phyloP scores from a whole-genome alignment of 2,113 vertebrate genomes.

The Ammodytes dubius region DNA sequence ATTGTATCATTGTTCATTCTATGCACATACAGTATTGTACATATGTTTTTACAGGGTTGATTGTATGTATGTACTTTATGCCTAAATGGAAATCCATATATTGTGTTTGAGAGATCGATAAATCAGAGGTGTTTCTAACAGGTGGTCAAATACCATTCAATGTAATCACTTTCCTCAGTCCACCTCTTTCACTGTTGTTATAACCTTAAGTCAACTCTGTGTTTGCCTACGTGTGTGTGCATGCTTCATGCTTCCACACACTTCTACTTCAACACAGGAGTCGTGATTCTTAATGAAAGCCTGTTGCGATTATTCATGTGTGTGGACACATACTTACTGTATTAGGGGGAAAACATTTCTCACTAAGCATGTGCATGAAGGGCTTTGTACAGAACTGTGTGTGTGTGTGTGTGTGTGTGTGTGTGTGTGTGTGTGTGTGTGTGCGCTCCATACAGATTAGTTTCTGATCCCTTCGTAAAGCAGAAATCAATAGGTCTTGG shows the following conservation, averaged over 20 bases:
- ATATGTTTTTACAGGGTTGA: not conserved
- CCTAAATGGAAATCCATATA: not conserved
- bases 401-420: constrained; percentile 14
- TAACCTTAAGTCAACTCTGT: constrained; percentile 8
- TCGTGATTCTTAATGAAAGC: constrained; percentile 25
- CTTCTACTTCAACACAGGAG: not conserved
- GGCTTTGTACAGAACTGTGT: constrained; percentile 1
- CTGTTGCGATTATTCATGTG: constrained; percentile 13
- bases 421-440: constrained; percentile 16
- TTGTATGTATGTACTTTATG: not conserved
- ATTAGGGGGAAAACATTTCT: not conserved
- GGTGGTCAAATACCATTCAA: not conserved
- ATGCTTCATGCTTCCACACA: not conserved
- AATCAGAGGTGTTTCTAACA: not conserved
- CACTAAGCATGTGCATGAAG: not conserved
- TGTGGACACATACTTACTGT: constrained; percentile 13
- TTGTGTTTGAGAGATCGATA: not conserved
- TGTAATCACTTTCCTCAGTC: not conserved
- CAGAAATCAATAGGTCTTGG: constrained; percentile 73
- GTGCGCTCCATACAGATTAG: constrained; percentile 62
- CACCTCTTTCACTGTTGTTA: not conserved
- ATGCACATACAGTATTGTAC: not conserved
- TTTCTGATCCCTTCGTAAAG: constrained; percentile 68
- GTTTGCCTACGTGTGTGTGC: not conserved
- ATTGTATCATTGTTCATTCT: not conserved